Evolutionary conservation across 2,888 invertebrate genomes (phyloP).

Genomic region (Pyrochroa serraticornis): DNA sequence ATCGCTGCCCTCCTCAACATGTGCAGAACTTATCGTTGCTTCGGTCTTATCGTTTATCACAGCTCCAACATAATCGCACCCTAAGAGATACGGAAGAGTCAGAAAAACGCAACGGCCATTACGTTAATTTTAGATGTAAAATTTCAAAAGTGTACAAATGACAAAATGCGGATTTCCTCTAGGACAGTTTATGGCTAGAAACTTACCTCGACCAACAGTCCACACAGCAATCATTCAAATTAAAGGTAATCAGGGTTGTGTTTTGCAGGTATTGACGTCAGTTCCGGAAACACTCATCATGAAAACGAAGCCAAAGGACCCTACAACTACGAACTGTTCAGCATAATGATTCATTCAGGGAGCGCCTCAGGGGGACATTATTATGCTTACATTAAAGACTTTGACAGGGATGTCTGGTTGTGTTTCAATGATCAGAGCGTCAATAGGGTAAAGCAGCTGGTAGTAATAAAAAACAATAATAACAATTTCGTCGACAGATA

Average conservation of each 20-base stretch:
- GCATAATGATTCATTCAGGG: slow-evolving; percentile 91
- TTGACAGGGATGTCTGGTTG: slow-evolving; percentile 77
- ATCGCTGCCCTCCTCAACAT: no score
- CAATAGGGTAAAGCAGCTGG: slow-evolving; percentile 62
- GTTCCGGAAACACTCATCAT: slow-evolving; percentile 60
- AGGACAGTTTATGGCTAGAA: no score
- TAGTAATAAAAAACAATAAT: background rate
- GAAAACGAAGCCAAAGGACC: slow-evolving; percentile 69
- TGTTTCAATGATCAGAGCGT: slow-evolving; percentile 90
- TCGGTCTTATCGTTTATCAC: no score
- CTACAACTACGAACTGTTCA: slow-evolving; percentile 84
- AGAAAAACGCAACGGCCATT: no score
- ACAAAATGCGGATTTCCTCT: no score
- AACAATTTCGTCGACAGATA: slow-evolving; percentile 60
- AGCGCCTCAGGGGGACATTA: slow-evolving; percentile 91
- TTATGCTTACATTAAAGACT: slow-evolving; percentile 88
- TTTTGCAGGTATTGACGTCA: slow-evolving; percentile 65
- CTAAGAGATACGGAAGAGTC: no score
- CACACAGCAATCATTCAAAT: no score
- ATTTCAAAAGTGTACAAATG: no score
- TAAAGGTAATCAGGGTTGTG: background rate
- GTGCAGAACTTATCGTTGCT: no score
- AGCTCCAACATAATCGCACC: no score
- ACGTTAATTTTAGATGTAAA: no score
- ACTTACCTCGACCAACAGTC: no score